phyloP scores from a whole-genome alignment of 1,140 invertebrate species.

The Euura saliciscinereae region DNA sequence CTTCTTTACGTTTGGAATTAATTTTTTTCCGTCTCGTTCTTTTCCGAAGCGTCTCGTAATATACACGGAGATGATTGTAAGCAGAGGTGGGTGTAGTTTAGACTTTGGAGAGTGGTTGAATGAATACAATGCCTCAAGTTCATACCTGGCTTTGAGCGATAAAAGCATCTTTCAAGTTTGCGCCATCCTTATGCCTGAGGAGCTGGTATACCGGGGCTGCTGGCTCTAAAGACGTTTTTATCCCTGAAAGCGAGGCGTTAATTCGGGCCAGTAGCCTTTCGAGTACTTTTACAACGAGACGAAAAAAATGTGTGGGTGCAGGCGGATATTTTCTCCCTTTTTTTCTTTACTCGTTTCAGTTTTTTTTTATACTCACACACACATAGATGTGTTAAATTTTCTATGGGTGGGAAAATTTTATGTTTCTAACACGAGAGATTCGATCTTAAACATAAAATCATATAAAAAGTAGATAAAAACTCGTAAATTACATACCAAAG shows the following conservation, averaged over 20 bases:
- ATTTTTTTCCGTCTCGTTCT: too few relatives aligned
- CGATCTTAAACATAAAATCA: too few relatives aligned
- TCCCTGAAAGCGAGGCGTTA: conserved; percentile 6
- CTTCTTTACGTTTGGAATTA: too few relatives aligned
- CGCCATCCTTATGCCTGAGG: neutral
- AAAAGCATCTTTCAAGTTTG: conserved; percentile 1
- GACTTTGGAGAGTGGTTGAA: neutral
- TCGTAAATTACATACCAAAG: too few relatives aligned
- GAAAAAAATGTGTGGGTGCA: neutral
- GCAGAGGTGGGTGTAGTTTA: neutral
- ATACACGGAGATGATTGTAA: neutral
- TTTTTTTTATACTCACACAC: too few relatives aligned
- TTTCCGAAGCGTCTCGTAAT: neutral
- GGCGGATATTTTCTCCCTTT: neutral
- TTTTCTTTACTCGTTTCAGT: too few relatives aligned
- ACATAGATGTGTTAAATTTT: too few relatives aligned
- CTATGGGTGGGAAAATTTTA: too few relatives aligned
- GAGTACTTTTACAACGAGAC: neutral
- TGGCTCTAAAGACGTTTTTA: conserved; percentile 3
- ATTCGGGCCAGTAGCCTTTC: conserved; percentile 6
- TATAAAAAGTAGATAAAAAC: too few relatives aligned
- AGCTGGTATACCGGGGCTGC: neutral
- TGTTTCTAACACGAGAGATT: too few relatives aligned
- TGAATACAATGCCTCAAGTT: neutral
- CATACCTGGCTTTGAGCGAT: neutral